Evolutionary conservation across 1,140 invertebrate genomes (phyloP), one percentile per base, ranked within the genome.

Genomic region (Colletes gigas): DNA sequence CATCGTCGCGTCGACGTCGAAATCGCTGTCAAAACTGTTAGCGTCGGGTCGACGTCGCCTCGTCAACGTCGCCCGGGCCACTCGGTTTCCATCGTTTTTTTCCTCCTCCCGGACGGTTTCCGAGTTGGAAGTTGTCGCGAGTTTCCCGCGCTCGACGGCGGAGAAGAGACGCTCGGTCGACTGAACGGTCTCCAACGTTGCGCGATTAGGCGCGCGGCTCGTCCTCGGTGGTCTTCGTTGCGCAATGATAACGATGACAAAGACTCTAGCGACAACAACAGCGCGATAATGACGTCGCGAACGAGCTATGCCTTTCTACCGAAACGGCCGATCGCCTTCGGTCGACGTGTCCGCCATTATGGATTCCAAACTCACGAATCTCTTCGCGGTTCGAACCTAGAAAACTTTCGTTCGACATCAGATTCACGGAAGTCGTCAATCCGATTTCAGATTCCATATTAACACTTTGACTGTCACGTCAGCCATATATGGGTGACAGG

Each of bases 221-320:
- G 83, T 84, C 83, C 69, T 83, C 83, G 83, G 68, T 82, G 83
- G 81, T 86, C 76, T 77, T 60, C 50, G 78, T 89, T 89, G 87
- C 87, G 85, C 85, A 89, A 89, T 87, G 88, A 89, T 89, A 89
- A 89, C 86, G 84, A 83, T 82, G 71, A 88, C 87, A 84, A 88
- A 85, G 79, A 60, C 69, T 78, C 55, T 59, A 44, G 70, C 75
- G 67, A 79, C 78, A 84, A 78, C 87, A 80, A 86, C 79, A 57
- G 44, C 77, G 60, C 77, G 86, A 88, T 88, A 87, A 87, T 80
- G 57, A 80, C 79, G 60, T 44, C 77, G 79, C 65, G 81, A 76
- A 77, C 73, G 83, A 79, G 69, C 82, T 67, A 84, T 78, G 78
- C 83, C 84, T 83, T 87, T 87, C 85, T 73, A 73, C 72, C 50